Base-by-base conservation (phyloP, 2,888 invertebrate species). In the Mechanitis mazaeus region DNA sequence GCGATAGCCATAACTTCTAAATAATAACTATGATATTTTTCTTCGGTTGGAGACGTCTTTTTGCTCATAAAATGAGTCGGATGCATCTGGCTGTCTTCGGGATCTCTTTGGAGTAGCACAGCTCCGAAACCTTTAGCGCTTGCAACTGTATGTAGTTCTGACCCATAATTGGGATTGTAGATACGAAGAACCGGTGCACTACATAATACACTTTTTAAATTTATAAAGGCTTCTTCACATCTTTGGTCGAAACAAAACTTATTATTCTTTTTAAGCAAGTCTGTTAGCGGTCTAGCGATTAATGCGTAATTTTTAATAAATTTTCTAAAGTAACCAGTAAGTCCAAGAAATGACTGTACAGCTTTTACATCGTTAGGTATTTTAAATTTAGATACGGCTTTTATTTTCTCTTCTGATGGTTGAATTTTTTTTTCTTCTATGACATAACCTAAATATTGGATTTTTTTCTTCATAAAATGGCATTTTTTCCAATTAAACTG, bases 271-370 rank as follows among this genome's bases (percentile, higher is more conserved):
- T 68, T 59, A 53, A 63, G 6, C 59, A 66, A 56, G 50, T 72
- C 69, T 0, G 63, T 69, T 1, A 72, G 5, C 11, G 70, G 73
- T 58, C 31, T 65, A 7, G 72, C 72, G 47, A 75, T 71, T 5
- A 55, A 0, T 0, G 74, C 68, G 69, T 63, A 74, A 58, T 70
- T 58, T 55, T 71, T 6, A 4, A 73, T 72, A 50, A 59, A 72
- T 50, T 73, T 73, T 45, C 72, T 65, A 38, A 75, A 74, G 57
- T 72, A 72, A 33, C 66, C 68, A 0, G 64, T 60, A 7, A 71
- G 53, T 12, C 71, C 72, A 9, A 72, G 33, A 60, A 70, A 73
- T 58, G 68, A 66, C 1, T 69, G 69, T 20, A 74, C 1, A 31
- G 69, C 54, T 50, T 72, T 72, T 3, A 63, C 0, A 35, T 11